phyloP scores from a whole-genome alignment of 2,888 invertebrate species.

The Thecophora atra region DNA sequence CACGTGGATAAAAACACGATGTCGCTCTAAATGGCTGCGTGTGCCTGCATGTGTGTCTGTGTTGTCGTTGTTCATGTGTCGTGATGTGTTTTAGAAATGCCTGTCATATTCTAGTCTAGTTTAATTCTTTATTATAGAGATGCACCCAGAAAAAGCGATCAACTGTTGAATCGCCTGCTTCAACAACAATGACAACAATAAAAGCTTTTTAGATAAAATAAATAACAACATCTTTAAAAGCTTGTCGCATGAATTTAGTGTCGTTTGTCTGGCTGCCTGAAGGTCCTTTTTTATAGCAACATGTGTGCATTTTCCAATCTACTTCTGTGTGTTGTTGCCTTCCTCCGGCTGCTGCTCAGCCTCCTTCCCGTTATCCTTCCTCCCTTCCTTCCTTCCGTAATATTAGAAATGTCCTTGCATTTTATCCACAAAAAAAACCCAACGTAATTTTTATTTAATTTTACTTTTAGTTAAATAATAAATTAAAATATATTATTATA shows the following conservation, averaged over 20 bases:
- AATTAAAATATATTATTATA: neutral
- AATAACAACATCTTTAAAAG: neutral
- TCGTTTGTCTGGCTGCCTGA: neutral
- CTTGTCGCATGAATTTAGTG: neutral
- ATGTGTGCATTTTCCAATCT: no score
- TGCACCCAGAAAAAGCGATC: no score
- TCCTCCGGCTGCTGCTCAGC: no score
- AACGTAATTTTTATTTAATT: neutral
- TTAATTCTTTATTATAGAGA: neutral
- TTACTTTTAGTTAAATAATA: neutral
- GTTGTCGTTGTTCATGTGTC: neutral
- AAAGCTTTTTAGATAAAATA: neutral
- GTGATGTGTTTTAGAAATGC: neutral
- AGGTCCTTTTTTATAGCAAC: neutral
- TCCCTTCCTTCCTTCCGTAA: no score
- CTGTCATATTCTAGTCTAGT: neutral
- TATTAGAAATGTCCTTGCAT: no score
- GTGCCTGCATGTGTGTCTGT: conserved; percentile 1
- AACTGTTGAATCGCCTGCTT: no score
- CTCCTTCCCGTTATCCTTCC: no score
- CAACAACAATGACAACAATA: no score
- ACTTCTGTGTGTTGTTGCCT: no score
- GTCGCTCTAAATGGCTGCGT: neutral
- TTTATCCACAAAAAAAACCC: no score
- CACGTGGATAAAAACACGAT: no score